Base-by-base conservation (phyloP, 1,140 invertebrate genomes). In the Trissolcus basalis region DNA sequence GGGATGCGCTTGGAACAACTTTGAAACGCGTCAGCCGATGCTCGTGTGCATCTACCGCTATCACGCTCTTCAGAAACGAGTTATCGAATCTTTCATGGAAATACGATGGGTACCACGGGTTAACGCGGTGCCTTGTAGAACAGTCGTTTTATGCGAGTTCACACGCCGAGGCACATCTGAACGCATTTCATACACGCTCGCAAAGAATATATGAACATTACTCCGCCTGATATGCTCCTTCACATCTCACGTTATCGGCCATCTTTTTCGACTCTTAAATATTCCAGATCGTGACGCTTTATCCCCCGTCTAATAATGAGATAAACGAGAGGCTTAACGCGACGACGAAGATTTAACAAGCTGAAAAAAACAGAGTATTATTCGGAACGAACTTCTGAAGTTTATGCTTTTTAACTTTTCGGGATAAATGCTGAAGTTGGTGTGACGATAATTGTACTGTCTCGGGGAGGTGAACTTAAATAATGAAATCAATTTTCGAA, bases 61-160 rank as follows among this genome's bases (percentile, higher is more conserved):
- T 78, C 68, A 60, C 64, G 64, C 69, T 74, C 58, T 71, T 71
- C 68, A 68, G 51, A 76, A 67, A 74, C 55, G 73, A 77, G 70
- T 81, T 81, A 77, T 81, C 80, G 70, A 81, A 79, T 81, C 63
- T 81, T 74, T 56, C 59, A 50, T 68, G 54, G 67, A 74, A 77
- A 78, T 74, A 74, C 73, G 67, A 39, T 56, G 49, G 65, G 55
- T 70, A 55, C 65, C 2, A 47, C 43, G 54, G 60, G 61, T 73
- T 70, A 78, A 69, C 60, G 47, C 71, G 61, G 70, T 58, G 59
- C 61, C 60, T 56, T 61, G 56, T 70, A 70, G 49, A 76, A 54
- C 65, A 76, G 58, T 65, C 65, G 60, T 70, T 65, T 27, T 69
- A 76, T 55, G 60, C 59, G 72, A 59, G 64, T 69, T 65, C 72